phyloP scores from a whole-genome alignment of 2,113 vertebrate species.

The Nipponia nippon region DNA sequence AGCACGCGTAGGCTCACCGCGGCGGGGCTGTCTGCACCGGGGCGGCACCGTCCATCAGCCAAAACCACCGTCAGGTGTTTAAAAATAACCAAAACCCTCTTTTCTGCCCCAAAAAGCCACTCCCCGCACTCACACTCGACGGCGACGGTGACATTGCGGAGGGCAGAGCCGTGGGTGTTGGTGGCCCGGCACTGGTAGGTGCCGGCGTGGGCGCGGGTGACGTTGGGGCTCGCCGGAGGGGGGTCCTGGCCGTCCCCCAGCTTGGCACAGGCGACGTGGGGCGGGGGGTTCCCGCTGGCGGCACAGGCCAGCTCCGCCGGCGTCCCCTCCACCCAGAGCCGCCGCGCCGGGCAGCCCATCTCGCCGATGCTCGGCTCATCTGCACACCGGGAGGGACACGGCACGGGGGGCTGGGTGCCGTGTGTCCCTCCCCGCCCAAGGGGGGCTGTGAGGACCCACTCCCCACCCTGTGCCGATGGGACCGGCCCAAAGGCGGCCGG shows the following conservation, averaged over 20 bases:
- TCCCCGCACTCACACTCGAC: background rate
- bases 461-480: background rate
- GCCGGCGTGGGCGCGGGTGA: background rate
- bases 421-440: too few relatives aligned
- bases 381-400: background rate
- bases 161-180: background rate
- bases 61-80: fast-evolving
- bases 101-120: fast-evolving
- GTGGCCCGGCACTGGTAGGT: conserved; percentile 6
- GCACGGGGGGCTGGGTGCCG: background rate
- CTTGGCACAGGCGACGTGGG: background rate
- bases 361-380: background rate
- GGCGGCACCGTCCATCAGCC: background rate
- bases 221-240: background rate
- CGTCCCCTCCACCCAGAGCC: background rate
- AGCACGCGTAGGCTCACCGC: background rate
- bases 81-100: fast-evolving
- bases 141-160: background rate
- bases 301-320: background rate
- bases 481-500: background rate
- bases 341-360: background rate
- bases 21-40: background rate
- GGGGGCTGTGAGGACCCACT: background rate
- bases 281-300: background rate
- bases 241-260: background rate